phyloP scores from a whole-genome alignment of 2,113 vertebrate genomes.

The Takifugu bimaculatus region DNA sequence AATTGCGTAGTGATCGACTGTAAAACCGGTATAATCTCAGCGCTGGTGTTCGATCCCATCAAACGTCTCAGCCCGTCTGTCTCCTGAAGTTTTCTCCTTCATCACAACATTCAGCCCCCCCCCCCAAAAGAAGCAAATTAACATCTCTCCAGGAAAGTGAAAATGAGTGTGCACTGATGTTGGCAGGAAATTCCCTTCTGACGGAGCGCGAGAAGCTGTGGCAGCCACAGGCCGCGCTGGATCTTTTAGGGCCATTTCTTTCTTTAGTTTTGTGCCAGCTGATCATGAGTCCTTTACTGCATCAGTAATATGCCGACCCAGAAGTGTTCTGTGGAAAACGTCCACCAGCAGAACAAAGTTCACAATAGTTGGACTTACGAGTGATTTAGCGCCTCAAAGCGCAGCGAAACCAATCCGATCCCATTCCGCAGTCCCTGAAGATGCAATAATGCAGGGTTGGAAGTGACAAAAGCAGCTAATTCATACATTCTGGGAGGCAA shows the following conservation, averaged over 20 bases:
- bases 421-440: too few species aligned
- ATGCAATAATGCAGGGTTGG: too few species aligned
- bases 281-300: conserved; percentile 72
- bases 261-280: conserved; percentile 60
- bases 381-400: too few species aligned
- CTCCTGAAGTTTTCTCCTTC: background rate
- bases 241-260: conserved; percentile 35
- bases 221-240: conserved; percentile 55
- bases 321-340: conserved; percentile 53
- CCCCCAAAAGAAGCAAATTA: conserved; percentile 13
- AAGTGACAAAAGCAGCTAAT: too few species aligned
- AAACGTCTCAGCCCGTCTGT: background rate
- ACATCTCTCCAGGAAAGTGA: conserved; percentile 22
- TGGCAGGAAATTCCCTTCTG: conserved; percentile 54
- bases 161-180: conserved; percentile 37
- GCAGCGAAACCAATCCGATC: too few species aligned
- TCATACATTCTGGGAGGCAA: too few species aligned
- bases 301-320: conserved; percentile 38
- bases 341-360: too few species aligned
- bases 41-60: too few species aligned
- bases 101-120: conserved; percentile 7
- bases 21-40: background rate
- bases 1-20: too few species aligned
- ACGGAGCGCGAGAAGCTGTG: conserved; percentile 52
- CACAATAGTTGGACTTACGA: too few species aligned